Evolutionary conservation across 2,888 invertebrate species (phyloP).

Genomic region (Pristionchus arcanus): DNA sequence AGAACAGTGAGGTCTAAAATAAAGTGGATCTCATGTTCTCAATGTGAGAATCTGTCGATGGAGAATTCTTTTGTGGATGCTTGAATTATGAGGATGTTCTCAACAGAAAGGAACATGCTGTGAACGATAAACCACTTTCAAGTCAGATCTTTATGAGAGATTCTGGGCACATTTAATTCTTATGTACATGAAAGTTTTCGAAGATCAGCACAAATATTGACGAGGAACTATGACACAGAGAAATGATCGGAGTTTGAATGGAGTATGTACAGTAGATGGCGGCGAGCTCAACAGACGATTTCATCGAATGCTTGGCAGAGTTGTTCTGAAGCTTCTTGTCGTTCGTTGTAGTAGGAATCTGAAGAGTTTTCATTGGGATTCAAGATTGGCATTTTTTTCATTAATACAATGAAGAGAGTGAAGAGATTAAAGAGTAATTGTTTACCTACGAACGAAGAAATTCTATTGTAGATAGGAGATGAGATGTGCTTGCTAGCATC

Average conservation of each 20-base stretch:
- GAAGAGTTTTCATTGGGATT: background rate
- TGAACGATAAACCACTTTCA: background rate
- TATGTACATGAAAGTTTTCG: background rate
- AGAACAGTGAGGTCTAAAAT: no score
- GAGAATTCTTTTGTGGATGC: no score
- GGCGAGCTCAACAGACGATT: background rate
- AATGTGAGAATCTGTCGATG: no score
- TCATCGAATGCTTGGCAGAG: background rate
- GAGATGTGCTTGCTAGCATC: slow-evolving; percentile 2
- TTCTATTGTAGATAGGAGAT: background rate
- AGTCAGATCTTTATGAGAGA: background rate
- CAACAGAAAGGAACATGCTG: background rate
- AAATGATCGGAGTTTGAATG: background rate
- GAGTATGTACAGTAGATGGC: background rate
- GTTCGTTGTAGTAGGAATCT: background rate
- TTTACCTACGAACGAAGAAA: background rate
- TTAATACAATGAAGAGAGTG: no score
- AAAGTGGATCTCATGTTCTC: no score
- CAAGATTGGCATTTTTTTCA: no score
- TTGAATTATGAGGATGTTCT: no score
- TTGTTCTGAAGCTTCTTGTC: background rate
- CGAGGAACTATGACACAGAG: background rate
- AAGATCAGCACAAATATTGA: background rate
- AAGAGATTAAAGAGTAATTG: no score
- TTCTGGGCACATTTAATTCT: background rate